Evolutionary conservation across 2,888 invertebrate species (phyloP), one percentile per base, ranked within the genome.

Genomic region (Lymantria dispar): DNA sequence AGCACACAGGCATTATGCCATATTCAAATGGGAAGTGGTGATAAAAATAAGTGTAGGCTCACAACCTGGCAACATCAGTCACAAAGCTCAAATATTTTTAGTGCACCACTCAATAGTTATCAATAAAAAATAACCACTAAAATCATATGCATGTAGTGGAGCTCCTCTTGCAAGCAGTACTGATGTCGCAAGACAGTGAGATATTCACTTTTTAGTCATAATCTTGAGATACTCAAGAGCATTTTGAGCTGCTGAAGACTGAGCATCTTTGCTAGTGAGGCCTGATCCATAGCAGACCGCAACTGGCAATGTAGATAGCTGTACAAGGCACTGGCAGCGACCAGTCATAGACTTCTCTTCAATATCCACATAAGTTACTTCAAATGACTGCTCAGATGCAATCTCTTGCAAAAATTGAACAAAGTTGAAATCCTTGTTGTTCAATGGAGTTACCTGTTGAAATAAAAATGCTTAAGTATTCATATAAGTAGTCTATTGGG

Each of bases 201-300:
- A 39, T 62, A 72, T 92, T 96, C 95, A 96, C 92, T 96, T 96
- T 86, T 97, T 97, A 70, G 97, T 97, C 97, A 98, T 98, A 62
- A 98, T 96, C 88, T 97, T 97, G 63, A 98, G 93, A 87, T 98
- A 98, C 84, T 98, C 97, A 54, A 98, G 93, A 46, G 98, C 98
- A 84, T 97, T 97, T 76, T 95, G 96, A 33, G 98, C 98, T 7
- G 98, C 98, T 56, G 94, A 94, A 0, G 95, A 93, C 85, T 98
- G 97, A 3, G 98, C 98, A 61, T 97, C 97, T 79, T 95, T 95
- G 71, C 95, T 94, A 14, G 94, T 94, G 15, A 89, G 82, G 0
- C 98, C 98, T 1, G 95, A 94, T 22, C 98, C 98, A 79, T 97
- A 97, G 82, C 98, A 98, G 11, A 99, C 98, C 1, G 98, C 98